Conservation (phyloP, 2,888 invertebrate species). For the Pristionchus entomophagus region DNA sequence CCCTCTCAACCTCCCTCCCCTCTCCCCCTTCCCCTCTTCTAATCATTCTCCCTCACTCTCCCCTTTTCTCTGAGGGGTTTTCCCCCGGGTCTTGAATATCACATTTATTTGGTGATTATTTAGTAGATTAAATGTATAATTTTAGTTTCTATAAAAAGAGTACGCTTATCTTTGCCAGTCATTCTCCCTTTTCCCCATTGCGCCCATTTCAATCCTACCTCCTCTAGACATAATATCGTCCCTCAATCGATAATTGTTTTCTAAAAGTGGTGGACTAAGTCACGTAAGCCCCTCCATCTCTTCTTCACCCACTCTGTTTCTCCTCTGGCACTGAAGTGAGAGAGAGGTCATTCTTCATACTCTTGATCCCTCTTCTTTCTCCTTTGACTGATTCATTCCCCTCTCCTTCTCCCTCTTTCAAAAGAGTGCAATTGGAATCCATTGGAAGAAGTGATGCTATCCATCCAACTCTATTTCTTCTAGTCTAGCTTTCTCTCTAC, state of each 20-base stretch:
- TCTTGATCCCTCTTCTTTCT: constrained; percentile 11
- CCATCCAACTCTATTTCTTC: neutral
- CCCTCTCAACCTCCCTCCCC: neutral
- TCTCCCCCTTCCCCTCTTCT: neutral
- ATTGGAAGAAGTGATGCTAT: constrained; percentile 14
- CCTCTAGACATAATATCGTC: neutral
- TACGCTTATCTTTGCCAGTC: too few species aligned
- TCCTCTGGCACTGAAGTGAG: neutral
- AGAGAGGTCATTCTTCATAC: constrained; percentile 30
- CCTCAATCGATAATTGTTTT: neutral
- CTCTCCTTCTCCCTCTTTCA: neutral
- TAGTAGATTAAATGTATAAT: too few species aligned
- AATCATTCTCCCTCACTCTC: neutral
- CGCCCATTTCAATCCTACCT: neutral
- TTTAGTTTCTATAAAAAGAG: too few species aligned
- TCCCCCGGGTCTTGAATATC: too few species aligned
- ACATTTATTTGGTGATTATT: too few species aligned
- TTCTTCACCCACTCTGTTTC: constrained; percentile 5
- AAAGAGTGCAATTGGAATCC: neutral
- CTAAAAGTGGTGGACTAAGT: neutral
- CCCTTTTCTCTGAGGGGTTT: neutral
- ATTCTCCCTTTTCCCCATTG: neutral
- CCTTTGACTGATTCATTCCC: constrained; percentile 18
- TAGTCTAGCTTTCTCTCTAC: neutral
- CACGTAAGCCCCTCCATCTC: neutral